Evolutionary conservation across 1,140 invertebrate species (phyloP), one percentile per base, ranked within the genome.

Genomic region (Amphibalanus amphitrite): DNA sequence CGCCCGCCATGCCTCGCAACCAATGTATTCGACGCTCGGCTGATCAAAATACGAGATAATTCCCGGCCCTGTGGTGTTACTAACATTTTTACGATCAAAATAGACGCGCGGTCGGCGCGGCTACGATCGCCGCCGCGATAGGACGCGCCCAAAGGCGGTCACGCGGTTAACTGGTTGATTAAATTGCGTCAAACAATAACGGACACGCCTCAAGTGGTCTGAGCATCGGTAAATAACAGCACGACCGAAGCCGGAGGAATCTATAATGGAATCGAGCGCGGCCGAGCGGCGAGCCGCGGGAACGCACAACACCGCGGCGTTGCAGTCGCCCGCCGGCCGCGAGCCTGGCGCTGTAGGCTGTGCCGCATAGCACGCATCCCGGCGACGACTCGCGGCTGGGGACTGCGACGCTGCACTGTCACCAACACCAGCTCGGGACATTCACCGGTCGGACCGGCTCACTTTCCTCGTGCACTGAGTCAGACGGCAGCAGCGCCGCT

Each of bases 31-130:
- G 47, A 23, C 47, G 47, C 20, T 59, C 1, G 1, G 47, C 10
- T 23, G 47, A 59, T 59, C 47, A 59, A 59, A 59, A 59, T 59
- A 59, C 47, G 47, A 59, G 47, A 59, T 59, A 59, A 59, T 59
- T 59, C 47, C 10, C 13, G 47, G 10, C 13, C 47, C 47, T 23
- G 20, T 59, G 47, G 47, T 59, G 47, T 59, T 59, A 59, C 47
- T 23, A 59, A 59, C 47, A 59, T 59, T 59, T 59, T 59, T 59
- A 59, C 20, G 47, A 59, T 59, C 47, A 59, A 59, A 59, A 59
- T 59, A 59, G 47, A 59, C 23, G 47, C 20, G 10, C 3, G 17
- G 47, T 17, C 17, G 47, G 13, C 20, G 47, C 20, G 47, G 47
- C 3, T 23, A 23, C 23, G 47, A 59, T 59, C 13, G 17, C 20